These are phyloP conservation scores for Merluccius polli DNA, from an alignment of 2,797 vertebrate genomes.

Conservation along the genomic window DNA sequence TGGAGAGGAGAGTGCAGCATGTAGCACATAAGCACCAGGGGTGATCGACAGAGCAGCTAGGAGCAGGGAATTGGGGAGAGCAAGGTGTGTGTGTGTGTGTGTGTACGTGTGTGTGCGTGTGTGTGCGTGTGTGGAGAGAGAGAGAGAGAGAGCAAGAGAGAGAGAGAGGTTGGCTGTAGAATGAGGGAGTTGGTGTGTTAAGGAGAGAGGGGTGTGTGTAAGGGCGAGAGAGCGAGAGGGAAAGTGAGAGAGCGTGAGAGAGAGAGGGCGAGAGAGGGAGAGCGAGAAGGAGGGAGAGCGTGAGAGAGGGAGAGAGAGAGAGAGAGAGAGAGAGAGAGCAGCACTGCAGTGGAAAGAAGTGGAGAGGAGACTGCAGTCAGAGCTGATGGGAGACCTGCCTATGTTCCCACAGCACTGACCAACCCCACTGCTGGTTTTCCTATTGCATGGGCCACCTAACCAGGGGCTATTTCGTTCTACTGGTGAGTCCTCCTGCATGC, in stretches of 20 bases:
- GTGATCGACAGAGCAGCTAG: neutral
- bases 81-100: slow-evolving; percentile 44
- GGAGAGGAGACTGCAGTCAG: slow-evolving; percentile 78
- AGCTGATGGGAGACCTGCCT: slow-evolving; percentile 69
- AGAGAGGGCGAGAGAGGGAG: neutral
- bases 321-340: slow-evolving; percentile 51
- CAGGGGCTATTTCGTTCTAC: slow-evolving; percentile 57
- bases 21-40: neutral
- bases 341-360: slow-evolving; percentile 78
- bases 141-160: neutral
- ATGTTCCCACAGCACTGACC: slow-evolving; percentile 67
- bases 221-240: neutral
- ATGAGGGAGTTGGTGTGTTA: slow-evolving; percentile 11
- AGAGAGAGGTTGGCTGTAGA: neutral
- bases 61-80: slow-evolving; percentile 20
- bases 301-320: slow-evolving; percentile 34
- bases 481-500: slow-evolving; percentile 61
- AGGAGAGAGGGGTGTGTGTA: slow-evolving; percentile 16
- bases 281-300: neutral
- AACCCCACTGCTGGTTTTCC: slow-evolving; percentile 45
- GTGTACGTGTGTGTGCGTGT: neutral
- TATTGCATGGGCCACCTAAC: slow-evolving; percentile 66
- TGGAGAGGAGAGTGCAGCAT: neutral
- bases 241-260: neutral
- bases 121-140: too few relatives aligned